Percentiles rank a stretch among this genome's conserved stretches.
Evolutionary conservation across 2,113 vertebrate species (phyloP).

Genomic region (Ceyx cyanopectus): DNA sequence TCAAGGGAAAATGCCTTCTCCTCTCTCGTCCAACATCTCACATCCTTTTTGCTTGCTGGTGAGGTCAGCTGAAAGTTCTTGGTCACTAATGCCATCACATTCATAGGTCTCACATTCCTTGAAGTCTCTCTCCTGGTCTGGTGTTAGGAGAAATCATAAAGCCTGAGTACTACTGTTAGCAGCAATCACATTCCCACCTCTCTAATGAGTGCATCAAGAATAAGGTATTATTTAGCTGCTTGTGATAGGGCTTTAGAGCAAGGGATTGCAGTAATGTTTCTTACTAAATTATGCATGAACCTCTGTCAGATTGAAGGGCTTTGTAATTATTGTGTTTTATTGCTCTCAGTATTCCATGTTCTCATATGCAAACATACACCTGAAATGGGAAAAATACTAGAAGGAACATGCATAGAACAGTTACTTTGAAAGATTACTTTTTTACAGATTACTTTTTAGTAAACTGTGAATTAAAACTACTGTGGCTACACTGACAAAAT

Average conservation of each 20-base stretch:
- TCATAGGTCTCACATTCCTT: not conserved
- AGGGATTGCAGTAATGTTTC: not conserved
- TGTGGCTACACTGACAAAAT: constrained; percentile 1
- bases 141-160: not conserved
- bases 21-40: not conserved
- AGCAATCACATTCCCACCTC: not conserved
- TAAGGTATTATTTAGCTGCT: not conserved
- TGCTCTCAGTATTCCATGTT: constrained; percentile 7
- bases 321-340: not conserved
- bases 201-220: not conserved
- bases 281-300: not conserved
- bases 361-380: not conserved
- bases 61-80: not conserved
- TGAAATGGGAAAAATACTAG: not conserved
- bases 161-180: not conserved
- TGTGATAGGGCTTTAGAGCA: not conserved
- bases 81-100: not conserved
- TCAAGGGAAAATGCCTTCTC: not conserved
- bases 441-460: not conserved
- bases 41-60: not conserved
- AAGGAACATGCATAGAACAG: not conserved
- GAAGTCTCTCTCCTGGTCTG: not conserved
- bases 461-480: not conserved
- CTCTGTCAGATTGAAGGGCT: not conserved
- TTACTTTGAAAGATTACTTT: not conserved